Conservation (phyloP, 2,113 vertebrate species). For the Phocoena sinus region DNA sequence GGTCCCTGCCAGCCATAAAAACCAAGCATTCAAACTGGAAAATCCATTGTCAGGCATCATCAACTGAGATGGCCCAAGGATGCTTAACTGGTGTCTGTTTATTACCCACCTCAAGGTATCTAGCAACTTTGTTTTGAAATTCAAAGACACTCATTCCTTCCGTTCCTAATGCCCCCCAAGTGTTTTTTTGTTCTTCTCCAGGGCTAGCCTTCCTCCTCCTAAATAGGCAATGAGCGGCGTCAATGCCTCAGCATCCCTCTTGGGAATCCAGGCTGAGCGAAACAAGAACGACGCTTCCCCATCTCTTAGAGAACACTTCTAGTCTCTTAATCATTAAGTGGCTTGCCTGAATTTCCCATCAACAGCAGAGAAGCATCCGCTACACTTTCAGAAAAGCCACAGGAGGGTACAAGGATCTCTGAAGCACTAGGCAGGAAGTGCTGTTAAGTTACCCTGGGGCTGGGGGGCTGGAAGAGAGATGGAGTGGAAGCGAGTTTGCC, state of each 20-base stretch:
- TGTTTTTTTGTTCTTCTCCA: neutral
- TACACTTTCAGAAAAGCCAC: conserved; percentile 52
- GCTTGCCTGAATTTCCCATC: conserved; percentile 51
- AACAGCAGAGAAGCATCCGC: conserved; percentile 44
- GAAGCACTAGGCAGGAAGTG: conserved; percentile 35
- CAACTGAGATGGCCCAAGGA: neutral
- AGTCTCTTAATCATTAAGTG: conserved; percentile 54
- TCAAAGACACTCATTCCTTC: neutral
- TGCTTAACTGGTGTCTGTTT: neutral
- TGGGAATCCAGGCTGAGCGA: neutral
- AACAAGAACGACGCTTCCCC: neutral
- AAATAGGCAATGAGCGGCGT: neutral
- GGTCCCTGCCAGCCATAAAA: neutral
- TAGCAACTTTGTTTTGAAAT: neutral
- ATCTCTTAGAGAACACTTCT: conserved; percentile 48
- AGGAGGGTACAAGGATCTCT: conserved; percentile 33
- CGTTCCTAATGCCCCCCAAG: neutral
- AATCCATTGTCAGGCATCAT: neutral
- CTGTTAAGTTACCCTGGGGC: neutral
- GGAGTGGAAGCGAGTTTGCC: neutral
- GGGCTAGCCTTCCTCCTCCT: neutral
- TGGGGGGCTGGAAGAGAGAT: neutral
- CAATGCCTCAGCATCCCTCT: neutral
- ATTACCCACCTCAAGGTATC: neutral
- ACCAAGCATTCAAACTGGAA: neutral